Evolutionary conservation across 2,888 invertebrate species (phyloP), one percentile per base, ranked within the genome.

Genomic region (Dasypogon diadema): DNA sequence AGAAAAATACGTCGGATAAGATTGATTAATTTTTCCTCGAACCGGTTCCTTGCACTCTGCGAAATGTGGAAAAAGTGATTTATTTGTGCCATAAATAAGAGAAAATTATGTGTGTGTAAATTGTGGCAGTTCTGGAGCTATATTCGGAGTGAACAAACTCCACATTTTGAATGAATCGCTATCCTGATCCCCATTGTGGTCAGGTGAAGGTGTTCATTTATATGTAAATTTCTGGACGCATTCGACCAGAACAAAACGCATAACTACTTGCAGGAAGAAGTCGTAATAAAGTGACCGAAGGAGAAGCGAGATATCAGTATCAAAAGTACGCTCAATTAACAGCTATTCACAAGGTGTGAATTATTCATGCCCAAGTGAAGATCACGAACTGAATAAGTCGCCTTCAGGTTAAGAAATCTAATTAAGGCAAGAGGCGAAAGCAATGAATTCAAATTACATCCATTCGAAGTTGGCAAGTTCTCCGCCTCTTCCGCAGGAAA

Each of bases 331-430:
- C 46, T 46, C 46, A 65, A 65, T 65, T 65, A 65, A 48, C 46
- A 46, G 24, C 65, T 65, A 65, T 65, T 65, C 65, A 65, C 24
- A 48, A 65, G 24, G 46, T 65, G 65, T 65, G 24, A 65, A 65
- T 48, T 65, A 65, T 65, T 65, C 65, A 65, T 46, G 46, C 3
- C 14, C 16, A 51, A 65, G 46, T 6, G 10, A 46, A 65, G 65
- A 65, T 65, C 65, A 48, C 65, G 65, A 48, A 65, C 46, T 46
- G 16, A 46, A 48, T 24, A 65, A 65, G 24, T 46, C 42, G 24
- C 46, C 46, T 65, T 48, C 65, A 48, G 65, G 65, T 65, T 65
- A 65, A 65, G 48, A 65, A 65, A 65, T 65, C 65, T 65, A 65
- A 65, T 65, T 65, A 65, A 51, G 65, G 21, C 46, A 22, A 65